These are phyloP conservation scores for Tethea ocularis DNA, from an alignment of 2,888 invertebrate species.

Conservation along the genomic window DNA sequence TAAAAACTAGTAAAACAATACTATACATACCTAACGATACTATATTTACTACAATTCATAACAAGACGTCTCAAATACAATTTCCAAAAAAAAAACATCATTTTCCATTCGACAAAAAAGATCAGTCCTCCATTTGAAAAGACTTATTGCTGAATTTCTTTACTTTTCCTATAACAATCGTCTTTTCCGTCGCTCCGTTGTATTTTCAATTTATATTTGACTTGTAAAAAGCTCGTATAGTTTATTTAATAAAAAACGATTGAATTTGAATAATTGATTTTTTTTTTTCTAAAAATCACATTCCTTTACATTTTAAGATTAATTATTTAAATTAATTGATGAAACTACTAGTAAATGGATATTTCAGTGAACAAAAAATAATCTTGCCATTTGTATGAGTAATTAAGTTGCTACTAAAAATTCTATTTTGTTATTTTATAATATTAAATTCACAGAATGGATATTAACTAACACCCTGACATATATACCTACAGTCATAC, in stretches of 20 bases:
- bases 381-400: no score
- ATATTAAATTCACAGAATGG: no score
- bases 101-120: not conserved
- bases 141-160: constrained; percentile 6
- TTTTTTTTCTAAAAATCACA: not conserved
- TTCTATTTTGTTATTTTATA: no score
- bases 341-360: not conserved
- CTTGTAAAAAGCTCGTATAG: constrained; percentile 1
- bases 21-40: not conserved
- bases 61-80: not conserved
- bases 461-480: no score
- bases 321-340: not conserved
- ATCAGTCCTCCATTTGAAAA: constrained; percentile 1
- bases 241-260: constrained; percentile 6
- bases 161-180: constrained; percentile 5
- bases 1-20: no score
- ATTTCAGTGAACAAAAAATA: not conserved
- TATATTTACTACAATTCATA: no score
- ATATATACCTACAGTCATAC: no score
- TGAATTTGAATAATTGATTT: not conserved
- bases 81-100: not conserved
- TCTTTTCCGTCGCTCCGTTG: not conserved
- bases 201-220: constrained; percentile 5
- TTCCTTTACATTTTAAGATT: not conserved
- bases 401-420: no score